Base-by-base conservation (phyloP, 2,113 vertebrate species). In the Gila orcuttii region DNA sequence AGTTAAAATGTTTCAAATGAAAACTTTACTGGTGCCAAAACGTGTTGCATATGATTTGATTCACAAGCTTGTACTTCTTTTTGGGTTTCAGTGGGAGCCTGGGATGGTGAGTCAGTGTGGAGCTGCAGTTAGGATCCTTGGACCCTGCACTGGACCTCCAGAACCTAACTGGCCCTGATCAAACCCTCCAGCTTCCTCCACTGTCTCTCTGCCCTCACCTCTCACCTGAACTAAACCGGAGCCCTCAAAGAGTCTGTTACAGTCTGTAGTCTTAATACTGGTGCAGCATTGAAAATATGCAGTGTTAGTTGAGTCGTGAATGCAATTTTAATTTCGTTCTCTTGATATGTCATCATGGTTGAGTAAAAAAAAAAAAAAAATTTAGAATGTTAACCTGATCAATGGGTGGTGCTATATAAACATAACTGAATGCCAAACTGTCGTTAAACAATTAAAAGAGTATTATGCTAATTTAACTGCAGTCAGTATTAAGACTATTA, bases 341-440 rank as follows among this genome's bases (percentile, higher is more conserved):
- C 59, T 81, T 78, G 82, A 85, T 85, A 77, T 52, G 80, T 87
- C 55, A 73, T 88, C 81, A 83, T 76, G 87, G 84, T 86, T 83
- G 84, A 88, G 81, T 86, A 83, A 25, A 66, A 42, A 36, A 42
- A 36, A 42, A 42, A 83, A 17, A 64, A 75, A 47, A 85, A 84
- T 62, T 73, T 79, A 84, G 87, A 89, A 71, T 87, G 79, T 85
- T 84, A 83, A 79, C 73, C 85, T 82, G 84, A 81, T 76, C 86
- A 84, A 85, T 87, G 83, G 85, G 83, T 85, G 88, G 88, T 89
- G 86, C 88, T 89, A 85, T 87, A 76, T 87, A 89, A 89, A 89
- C 55, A 85, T 89, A 89, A 68, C 62, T 82, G 85, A 89, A 87
- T 85, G 85, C 78, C 64, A 82, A 87, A 82, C 85, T 19, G 86